Conservation (phyloP, 2,888 invertebrate genomes). For the Agriotes lineatus region DNA sequence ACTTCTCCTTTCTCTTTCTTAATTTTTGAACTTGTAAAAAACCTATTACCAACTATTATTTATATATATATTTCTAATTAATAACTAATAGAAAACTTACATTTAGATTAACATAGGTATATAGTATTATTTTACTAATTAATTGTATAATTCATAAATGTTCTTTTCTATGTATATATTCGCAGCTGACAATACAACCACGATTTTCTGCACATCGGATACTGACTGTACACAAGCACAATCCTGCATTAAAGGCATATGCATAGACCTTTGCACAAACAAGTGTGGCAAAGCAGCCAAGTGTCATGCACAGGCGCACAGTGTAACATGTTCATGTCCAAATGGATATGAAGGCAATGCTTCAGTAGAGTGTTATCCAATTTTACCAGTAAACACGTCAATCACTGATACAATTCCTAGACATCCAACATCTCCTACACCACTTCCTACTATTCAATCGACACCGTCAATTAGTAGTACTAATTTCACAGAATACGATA, state of each 20-base stretch:
- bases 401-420: conserved; percentile 27
- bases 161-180: conserved; percentile 59
- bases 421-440: not conserved
- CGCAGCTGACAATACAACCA: conserved; percentile 66
- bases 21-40: conserved; percentile 37
- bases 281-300: conserved; percentile 66
- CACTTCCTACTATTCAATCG: not conserved
- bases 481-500: not conserved
- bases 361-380: conserved; percentile 65
- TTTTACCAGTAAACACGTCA: conserved; percentile 27
- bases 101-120: conserved; percentile 39
- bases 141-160: conserved; percentile 47
- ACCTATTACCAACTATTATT: conserved; percentile 40
- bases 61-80: conserved; percentile 34
- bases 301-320: conserved; percentile 68
- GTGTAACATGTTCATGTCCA: conserved; percentile 66
- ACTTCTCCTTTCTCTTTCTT: conserved; percentile 37
- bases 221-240: conserved; percentile 69
- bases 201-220: conserved; percentile 67
- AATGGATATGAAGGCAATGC: conserved; percentile 69
- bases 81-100: conserved; percentile 38
- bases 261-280: conserved; percentile 69
- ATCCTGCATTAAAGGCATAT: conserved; percentile 68
- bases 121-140: conserved; percentile 37
- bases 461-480: not conserved